Conservation (phyloP, 53 echinoderm and acorn worm genomes). For the Stichopus horrens region DNA sequence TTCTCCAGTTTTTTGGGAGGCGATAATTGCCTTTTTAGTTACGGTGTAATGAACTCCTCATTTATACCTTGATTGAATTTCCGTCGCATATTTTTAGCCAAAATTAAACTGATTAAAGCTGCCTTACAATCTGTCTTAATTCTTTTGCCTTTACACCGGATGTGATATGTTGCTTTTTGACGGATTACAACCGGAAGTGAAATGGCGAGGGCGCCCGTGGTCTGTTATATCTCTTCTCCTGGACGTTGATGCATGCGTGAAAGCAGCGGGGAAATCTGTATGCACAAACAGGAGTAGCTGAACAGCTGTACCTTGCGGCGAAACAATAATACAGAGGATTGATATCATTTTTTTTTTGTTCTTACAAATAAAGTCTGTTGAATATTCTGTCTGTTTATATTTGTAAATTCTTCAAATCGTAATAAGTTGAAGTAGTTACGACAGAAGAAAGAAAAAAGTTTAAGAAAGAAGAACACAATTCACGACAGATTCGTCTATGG, state of each 20-base stretch:
- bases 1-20: not conserved
- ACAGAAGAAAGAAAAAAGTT: too few relatives aligned
- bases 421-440: too few relatives aligned
- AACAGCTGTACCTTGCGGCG: conserved; percentile 11
- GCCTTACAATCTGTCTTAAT: not conserved
- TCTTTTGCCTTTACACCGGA: conserved; percentile 23
- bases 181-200: conserved; percentile 35
- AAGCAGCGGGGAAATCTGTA: not conserved
- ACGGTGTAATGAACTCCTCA: conserved; percentile 5
- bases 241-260: not conserved
- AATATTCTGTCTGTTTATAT: not conserved
- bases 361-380: too few relatives aligned
- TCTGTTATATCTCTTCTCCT: not conserved
- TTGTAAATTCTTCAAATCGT: not conserved
- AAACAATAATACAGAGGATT: not conserved
- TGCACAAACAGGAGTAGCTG: not conserved
- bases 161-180: conserved; percentile 30
- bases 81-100: not conserved
- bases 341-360: not conserved
- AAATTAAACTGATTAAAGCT: not conserved
- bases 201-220: conserved; percentile 12
- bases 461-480: too few relatives aligned
- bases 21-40: conserved; percentile 8
- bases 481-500: too few relatives aligned
- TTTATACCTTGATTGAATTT: not conserved